Base-by-base conservation (phyloP, 2,113 vertebrate genomes). In the Chionis minor region DNA sequence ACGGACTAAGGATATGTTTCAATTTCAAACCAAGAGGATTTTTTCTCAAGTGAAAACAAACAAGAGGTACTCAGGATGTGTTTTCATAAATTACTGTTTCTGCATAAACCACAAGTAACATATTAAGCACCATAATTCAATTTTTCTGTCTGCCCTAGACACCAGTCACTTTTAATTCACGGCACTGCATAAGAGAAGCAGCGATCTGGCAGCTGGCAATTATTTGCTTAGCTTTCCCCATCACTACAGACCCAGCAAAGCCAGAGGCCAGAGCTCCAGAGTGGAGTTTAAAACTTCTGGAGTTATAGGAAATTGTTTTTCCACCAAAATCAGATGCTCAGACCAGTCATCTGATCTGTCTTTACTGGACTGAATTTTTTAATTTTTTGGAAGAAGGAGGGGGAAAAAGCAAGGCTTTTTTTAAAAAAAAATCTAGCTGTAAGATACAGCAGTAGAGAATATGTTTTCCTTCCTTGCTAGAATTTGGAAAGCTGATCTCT, bases 61-160 rank as follows among this genome's bases (percentile, higher is more conserved):
- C 47, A 75, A 47, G 55, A 86, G 21, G 49, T 13, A 56, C 21
- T 82, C 70, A 69, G 84, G 74, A 94, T 72, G 40, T 73, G 74
- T 66, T 84, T 88, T 74, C 80, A 67, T 47, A 71, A 92, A 83
- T 84, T 84, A 81, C 33, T 88, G 27, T 38, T 87, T 82, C 93
- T 91, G 81, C 66, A 90, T 65, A 85, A 91, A 79, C 70, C 81
- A 92, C 87, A 79, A 91, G 52, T 42, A 94, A 81, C 56, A 22
- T 92, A 91, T 96, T 94, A 96, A 89, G 87, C 42, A 88, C 21
- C 27, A 38, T 96, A 97, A 97, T 80, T 86, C 15, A 82, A 91
- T 96, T 96, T 75, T 82, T 82, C 73, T 91, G 90, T 93, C 93
- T 95, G 90, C 26, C 49, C 62, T 77, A 90, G 62, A 95, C 78